Percentiles rank a stretch among this genome's conserved stretches.
These are phyloP conservation scores for Scaptodrosophila latifasciaeformis DNA, from an alignment of 2,888 invertebrate species.

Conservation along the genomic window DNA sequence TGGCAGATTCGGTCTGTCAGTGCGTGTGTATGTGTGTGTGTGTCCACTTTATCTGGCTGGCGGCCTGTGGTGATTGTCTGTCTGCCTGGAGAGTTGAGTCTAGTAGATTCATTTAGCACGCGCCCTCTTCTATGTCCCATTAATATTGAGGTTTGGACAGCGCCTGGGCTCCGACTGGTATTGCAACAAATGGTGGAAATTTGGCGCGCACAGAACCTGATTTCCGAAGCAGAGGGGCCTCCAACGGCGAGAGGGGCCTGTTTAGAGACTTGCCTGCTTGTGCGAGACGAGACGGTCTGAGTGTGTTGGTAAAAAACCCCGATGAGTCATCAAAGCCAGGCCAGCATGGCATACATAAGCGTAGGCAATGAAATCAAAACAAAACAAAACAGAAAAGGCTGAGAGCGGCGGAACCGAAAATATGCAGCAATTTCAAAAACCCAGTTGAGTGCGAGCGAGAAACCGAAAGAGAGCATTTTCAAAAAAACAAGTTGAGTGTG, in stretches of 20 bases:
- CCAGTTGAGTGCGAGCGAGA: slow-evolving; percentile 18
- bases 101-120: slow-evolving; percentile 61
- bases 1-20: no score
- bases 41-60: no score
- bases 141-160: not conserved
- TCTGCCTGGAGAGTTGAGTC: slow-evolving; percentile 10
- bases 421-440: slow-evolving; percentile 66
- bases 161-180: not conserved
- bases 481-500: slow-evolving; percentile 30
- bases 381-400: slow-evolving; percentile 35
- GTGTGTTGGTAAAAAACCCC: slow-evolving; percentile 65
- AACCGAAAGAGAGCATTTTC: slow-evolving; percentile 10
- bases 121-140: slow-evolving; percentile 38
- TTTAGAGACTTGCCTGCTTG: slow-evolving; percentile 12
- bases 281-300: slow-evolving; percentile 11
- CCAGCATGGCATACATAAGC: slow-evolving; percentile 52
- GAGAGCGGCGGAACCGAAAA: slow-evolving; percentile 38
- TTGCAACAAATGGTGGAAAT: slow-evolving; percentile 30
- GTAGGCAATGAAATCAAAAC: slow-evolving; percentile 47
- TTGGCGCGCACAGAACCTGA: slow-evolving; percentile 16
- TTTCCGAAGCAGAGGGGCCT: slow-evolving; percentile 41
- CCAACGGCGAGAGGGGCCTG: slow-evolving; percentile 25
- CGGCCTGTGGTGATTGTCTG: no score
- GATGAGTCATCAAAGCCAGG: slow-evolving; percentile 64
- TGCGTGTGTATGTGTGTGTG: no score